Evolutionary conservation across 1,140 invertebrate genomes (phyloP).

Genomic region (Zaprionus davidi): DNA sequence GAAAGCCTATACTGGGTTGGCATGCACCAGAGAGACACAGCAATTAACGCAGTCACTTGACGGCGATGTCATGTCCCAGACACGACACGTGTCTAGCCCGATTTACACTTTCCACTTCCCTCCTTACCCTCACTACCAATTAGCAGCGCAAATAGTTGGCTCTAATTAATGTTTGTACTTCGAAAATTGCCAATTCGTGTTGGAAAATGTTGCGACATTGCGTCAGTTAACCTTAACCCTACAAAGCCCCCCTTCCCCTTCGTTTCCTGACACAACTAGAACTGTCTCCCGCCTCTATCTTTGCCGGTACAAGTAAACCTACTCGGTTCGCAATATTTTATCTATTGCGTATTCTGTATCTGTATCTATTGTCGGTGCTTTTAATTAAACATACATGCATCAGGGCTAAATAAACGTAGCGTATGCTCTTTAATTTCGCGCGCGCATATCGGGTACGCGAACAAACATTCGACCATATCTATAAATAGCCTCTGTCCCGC

Average conservation of each 20-base stretch:
- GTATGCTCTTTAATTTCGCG: conserved; percentile 46
- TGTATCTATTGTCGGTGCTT: conserved; percentile 55
- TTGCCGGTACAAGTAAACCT: not conserved
- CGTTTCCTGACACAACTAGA: not conserved
- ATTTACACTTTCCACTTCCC: not conserved
- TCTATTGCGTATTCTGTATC: conserved; percentile 62
- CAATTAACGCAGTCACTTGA: conserved; percentile 30
- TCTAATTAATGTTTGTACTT: conserved; percentile 49
- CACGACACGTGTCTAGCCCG: conserved; percentile 18
- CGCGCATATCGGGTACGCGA: conserved; percentile 36
- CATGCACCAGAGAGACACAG: not conserved
- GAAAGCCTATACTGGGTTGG: not conserved
- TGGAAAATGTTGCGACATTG: conserved; percentile 16
- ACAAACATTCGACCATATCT: conserved; percentile 60
- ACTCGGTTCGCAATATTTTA: conserved; percentile 39
- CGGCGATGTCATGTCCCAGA: conserved; percentile 7
- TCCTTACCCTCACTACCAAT: not conserved
- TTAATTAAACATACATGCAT: conserved; percentile 75
- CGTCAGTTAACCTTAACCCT: conserved; percentile 22
- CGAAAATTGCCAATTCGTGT: conserved; percentile 47
- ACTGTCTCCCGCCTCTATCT: conserved; percentile 7
- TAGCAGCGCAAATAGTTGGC: conserved; percentile 42
- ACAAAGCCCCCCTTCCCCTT: not conserved
- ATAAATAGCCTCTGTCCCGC: conserved; percentile 52
- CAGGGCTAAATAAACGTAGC: conserved; percentile 52